Conservation (phyloP, 2,113 vertebrate genomes). For the human (Homo sapiens) region GRCh38 chr3:144626001-144626500, state of each 20-base stretch:
- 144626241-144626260: background rate
- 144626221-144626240: background rate
- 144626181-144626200: background rate
- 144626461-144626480: background rate
- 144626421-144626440: background rate
- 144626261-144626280: background rate
- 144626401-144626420: background rate
- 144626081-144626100: background rate
- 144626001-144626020: background rate
- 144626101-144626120: background rate
- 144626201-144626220: background rate
- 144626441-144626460: background rate
- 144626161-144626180: background rate
- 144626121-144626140: background rate
- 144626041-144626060: background rate
- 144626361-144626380: background rate
- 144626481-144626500: accelerated
- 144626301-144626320: background rate
- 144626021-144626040: background rate
- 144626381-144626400: background rate
- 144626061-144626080: background rate
- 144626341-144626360: background rate
- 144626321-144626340: background rate
- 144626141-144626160: background rate
- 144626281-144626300: background rate